These are phyloP conservation scores for Microplitis deprimator DNA, from an alignment of 2,888 invertebrate species.

Conservation along the genomic window DNA sequence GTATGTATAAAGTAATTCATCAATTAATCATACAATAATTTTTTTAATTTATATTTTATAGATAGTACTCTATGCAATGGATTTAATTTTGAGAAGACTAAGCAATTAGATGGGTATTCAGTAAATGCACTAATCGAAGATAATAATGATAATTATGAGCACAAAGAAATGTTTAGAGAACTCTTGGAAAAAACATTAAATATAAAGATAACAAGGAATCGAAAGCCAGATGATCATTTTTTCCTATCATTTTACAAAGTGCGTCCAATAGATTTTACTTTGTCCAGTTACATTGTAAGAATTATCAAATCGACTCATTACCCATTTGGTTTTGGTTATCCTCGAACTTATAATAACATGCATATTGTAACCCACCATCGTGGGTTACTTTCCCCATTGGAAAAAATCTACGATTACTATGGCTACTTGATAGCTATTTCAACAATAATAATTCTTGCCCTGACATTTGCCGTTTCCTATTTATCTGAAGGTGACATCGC, in stretches of 20 bases:
- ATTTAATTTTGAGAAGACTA: conserved; percentile 8
- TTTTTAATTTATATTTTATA: background rate
- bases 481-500: background rate
- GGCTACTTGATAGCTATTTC: background rate
- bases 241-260: no score
- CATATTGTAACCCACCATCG: conserved; percentile 1
- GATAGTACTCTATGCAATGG: background rate
- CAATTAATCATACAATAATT: no score
- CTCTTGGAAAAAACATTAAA: background rate
- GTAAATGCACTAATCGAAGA: no score
- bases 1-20: no score
- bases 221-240: no score
- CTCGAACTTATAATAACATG: background rate
- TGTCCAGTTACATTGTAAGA: background rate
- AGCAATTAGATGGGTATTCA: background rate
- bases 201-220: no score
- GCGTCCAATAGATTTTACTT: no score
- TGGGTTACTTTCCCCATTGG: background rate
- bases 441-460: background rate
- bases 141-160: no score
- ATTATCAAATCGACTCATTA: no score
- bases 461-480: background rate
- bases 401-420: conserved; percentile 22
- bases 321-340: background rate
- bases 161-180: background rate